Percentiles rank a stretch among this genome's conserved stretches.
Conservation (phyloP, 2,797 vertebrate species). For the Myotis vivesi region DNA sequence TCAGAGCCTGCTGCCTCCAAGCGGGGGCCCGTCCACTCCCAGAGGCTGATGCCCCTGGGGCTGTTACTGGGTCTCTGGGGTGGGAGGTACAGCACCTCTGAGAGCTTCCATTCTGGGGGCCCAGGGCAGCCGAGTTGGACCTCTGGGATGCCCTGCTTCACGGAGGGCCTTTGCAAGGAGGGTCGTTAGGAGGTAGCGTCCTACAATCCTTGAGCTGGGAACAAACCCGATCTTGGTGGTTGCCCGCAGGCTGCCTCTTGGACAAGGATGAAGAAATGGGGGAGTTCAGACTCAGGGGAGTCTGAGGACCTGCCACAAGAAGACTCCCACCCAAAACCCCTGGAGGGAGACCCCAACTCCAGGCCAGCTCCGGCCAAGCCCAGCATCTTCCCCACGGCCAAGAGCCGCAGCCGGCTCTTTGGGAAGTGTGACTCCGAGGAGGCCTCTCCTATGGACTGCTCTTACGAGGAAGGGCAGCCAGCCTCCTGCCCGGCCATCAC, state of each 20-base stretch:
- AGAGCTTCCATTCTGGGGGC: neutral
- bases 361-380: constrained; percentile 78
- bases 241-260: constrained; percentile 61
- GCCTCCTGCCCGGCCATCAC: constrained; percentile 80
- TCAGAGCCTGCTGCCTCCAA: neutral
- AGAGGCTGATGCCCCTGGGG: too few relatives aligned
- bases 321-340: constrained; percentile 65
- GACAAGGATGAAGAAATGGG: constrained; percentile 87
- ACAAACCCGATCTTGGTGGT: neutral
- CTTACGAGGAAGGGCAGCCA: constrained; percentile 88
- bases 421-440: constrained; percentile 81
- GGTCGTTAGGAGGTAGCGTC: neutral
- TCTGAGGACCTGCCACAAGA: constrained; percentile 83
- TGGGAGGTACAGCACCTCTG: neutral
- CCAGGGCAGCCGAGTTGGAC: neutral
- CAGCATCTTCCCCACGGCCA: constrained; percentile 72
- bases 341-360: constrained; percentile 72
- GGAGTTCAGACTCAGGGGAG: constrained; percentile 80
- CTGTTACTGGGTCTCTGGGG: neutral
- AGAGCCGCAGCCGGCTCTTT: constrained; percentile 75
- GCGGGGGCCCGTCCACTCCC: too few relatives aligned
- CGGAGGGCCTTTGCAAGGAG: neutral
- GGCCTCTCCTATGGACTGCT: constrained; percentile 90
- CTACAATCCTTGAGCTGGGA: neutral
- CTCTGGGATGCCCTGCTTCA: neutral